Percentiles rank a stretch among this genome's conserved stretches.
phyloP scores from a whole-genome alignment of 2,113 vertebrate genomes.

The Saguinus midas region DNA sequence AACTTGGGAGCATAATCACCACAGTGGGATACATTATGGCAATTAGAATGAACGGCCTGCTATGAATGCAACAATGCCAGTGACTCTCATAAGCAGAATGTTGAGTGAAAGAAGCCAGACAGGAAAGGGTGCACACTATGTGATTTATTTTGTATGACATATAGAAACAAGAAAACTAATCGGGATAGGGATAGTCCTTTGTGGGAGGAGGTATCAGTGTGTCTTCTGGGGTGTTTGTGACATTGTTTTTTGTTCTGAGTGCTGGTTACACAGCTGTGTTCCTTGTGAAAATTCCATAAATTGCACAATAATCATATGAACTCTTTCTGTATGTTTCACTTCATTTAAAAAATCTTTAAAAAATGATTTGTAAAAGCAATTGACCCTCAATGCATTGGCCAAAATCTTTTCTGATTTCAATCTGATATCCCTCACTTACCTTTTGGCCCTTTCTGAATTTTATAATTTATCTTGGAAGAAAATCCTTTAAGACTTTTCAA shows the following conservation, averaged over 20 bases:
- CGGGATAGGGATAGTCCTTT: not conserved
- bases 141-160: not conserved
- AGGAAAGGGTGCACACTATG: fast-evolving
- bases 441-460: not conserved
- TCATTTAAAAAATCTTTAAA: not conserved
- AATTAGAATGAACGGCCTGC: not conserved
- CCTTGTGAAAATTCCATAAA: not conserved
- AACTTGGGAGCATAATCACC: not conserved
- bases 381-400: not conserved
- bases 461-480: not conserved
- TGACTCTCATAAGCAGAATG: not conserved
- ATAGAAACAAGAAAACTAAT: not conserved
- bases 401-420: not conserved
- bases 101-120: not conserved
- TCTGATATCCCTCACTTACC: not conserved
- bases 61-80: not conserved
- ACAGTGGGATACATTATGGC: not conserved
- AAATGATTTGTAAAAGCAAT: not conserved
- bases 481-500: not conserved
- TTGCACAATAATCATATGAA: not conserved
- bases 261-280: not conserved
- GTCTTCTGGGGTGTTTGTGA: not conserved
- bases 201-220: not conserved
- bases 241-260: not conserved
- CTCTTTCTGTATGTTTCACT: not conserved